A percentile compares a stretch with the other conserved stretches of the same genome.
Conservation (phyloP, 2,113 vertebrate species). For the Halichoerus grypus region DNA sequence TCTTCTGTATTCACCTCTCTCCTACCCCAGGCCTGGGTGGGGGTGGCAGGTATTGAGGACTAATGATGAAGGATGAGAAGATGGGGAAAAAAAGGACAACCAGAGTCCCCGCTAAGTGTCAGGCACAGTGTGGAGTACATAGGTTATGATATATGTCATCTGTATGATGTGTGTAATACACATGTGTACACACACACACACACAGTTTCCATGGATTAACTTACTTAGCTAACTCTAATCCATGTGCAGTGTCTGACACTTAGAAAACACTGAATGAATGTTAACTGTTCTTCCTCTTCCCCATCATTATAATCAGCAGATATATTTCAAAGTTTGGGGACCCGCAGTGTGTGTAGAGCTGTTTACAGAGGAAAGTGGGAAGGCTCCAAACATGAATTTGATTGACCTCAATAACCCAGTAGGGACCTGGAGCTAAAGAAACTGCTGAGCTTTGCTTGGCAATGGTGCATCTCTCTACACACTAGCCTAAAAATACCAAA, state of each 20-base stretch:
- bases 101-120: neutral
- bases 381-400: slow-evolving; percentile 1
- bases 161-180: neutral
- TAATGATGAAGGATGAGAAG: neutral
- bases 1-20: neutral
- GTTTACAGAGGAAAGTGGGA: neutral
- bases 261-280: neutral
- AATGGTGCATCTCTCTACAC: neutral
- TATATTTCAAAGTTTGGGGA: slow-evolving; percentile 1
- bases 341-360: neutral
- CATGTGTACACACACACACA: neutral
- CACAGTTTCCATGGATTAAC: neutral
- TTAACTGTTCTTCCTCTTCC: neutral
- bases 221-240: neutral
- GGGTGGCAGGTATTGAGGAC: neutral
- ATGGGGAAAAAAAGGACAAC: neutral
- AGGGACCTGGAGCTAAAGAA: neutral
- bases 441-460: neutral
- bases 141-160: neutral
- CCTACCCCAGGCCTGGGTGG: neutral
- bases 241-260: neutral
- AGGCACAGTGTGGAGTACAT: neutral
- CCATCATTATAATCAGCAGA: neutral
- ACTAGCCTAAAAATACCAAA: neutral
- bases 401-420: neutral